Base-by-base conservation (phyloP, 2,113 vertebrate genomes). In the Cynoglossus semilaevis region DNA sequence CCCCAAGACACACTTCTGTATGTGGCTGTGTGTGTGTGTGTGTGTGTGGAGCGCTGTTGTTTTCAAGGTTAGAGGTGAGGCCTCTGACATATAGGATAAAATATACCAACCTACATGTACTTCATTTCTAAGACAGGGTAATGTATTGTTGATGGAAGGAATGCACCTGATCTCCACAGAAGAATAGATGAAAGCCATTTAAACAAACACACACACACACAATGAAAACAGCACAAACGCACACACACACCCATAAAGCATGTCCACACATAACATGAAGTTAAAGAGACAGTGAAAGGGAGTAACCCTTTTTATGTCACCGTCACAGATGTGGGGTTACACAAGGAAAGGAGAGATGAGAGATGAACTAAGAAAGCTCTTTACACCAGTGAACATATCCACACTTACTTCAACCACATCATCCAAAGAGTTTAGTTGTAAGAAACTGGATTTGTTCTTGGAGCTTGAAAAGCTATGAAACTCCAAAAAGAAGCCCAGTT, bases 101-200 rank as follows among this genome's bases (percentile, higher is more conserved):
- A 75, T 72, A n/a, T 64, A 51, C 22, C 42, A 40, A 35, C 48
- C 59, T 29, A 45, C 41, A 8, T 44, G 13, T 11, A 67, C 48
- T 59, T 51, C 49, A 19, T 63, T 47, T 50, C 8, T 51, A 51
- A 71, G 54, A 58, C 54, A 37, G 58, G 22, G 54, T 53, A 61
- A n/a, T 7, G 13, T 60, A 67, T 68, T 65, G 77, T 15, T 80
- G 74, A 86, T 76, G 83, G 79, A 82, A 72, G 82, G 73, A 82
- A 86, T 81, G 73, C 79, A 83, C 77, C 80, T 83, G 81, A 87
- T 70, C 58, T 58, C 37, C 34, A 54, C 44, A 54, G 72, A 45
- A 22, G 48, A 48, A 42, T 22, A 12, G 51, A 51, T 53, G 15
- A 52, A 61, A 57, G 47, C 62, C 8, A 34, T 50, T 57, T 52